These are phyloP conservation scores for Galerucella nymphaeae DNA, from an alignment of 2,888 invertebrate genomes.

Conservation along the genomic window DNA sequence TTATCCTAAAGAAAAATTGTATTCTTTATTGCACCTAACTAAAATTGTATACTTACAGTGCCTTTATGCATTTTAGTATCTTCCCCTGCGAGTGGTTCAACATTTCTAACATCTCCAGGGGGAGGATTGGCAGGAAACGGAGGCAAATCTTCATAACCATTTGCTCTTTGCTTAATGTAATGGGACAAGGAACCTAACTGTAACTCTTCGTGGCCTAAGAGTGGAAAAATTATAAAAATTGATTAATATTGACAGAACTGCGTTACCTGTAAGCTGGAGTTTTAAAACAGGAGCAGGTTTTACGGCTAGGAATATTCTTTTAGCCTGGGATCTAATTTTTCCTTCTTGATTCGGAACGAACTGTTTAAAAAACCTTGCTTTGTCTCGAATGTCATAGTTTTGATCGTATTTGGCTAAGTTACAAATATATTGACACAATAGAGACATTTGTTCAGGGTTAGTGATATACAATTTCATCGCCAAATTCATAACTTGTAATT, in stretches of 20 bases:
- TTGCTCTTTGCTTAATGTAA: slow-evolving; percentile 86
- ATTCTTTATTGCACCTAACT: not conserved
- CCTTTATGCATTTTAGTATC: slow-evolving; percentile 56
- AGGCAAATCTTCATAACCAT: slow-evolving; percentile 91
- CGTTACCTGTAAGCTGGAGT: slow-evolving; percentile 68
- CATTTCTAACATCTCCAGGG: slow-evolving; percentile 82
- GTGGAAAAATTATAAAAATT: slow-evolving; percentile 1
- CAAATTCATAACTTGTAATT: slow-evolving; percentile 94
- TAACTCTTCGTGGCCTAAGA: slow-evolving; percentile 81
- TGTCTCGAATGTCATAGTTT: slow-evolving; percentile 97
- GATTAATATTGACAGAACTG: not conserved
- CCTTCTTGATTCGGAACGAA: slow-evolving; percentile 74
- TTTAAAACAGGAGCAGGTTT: slow-evolving; percentile 95
- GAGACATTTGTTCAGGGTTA: slow-evolving; percentile 85
- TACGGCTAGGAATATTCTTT: slow-evolving; percentile 87
- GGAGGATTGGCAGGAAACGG: slow-evolving; percentile 81
- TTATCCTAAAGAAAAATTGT: slow-evolving; percentile 49
- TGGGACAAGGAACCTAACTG: slow-evolving; percentile 96
- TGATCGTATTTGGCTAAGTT: slow-evolving; percentile 96
- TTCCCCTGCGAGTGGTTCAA: slow-evolving; percentile 66
- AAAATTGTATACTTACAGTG: slow-evolving; percentile 39
- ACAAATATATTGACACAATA: slow-evolving; percentile 93
- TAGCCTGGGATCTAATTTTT: slow-evolving; percentile 72
- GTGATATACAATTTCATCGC: slow-evolving; percentile 93
- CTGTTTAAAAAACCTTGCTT: slow-evolving; percentile 88